phyloP scores from a whole-genome alignment of 2,888 invertebrate genomes.

The Chloroclystis v-ata region DNA sequence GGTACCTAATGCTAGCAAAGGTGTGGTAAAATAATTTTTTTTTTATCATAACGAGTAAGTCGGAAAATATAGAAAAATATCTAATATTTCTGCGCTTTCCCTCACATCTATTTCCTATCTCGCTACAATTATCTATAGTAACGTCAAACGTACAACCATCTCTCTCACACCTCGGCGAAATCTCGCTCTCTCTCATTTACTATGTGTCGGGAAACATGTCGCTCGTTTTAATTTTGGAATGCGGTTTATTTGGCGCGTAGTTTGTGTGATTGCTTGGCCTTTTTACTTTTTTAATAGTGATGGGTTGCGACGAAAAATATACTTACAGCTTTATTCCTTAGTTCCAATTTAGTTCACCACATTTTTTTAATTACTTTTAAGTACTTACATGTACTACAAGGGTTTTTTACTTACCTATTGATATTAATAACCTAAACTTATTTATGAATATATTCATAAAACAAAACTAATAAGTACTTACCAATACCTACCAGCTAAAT shows the following conservation, averaged over 20 bases:
- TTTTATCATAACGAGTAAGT: too few relatives aligned
- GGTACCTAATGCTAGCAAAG: too few relatives aligned
- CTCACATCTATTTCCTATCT: constrained; percentile 39
- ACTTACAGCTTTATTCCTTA: not conserved
- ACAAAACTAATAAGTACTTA: too few relatives aligned
- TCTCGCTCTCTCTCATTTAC: constrained; percentile 32
- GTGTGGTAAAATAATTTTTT: too few relatives aligned
- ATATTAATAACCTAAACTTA: too few relatives aligned
- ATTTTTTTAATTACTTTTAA: too few relatives aligned
- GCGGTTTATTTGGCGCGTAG: constrained; percentile 66
- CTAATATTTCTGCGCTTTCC: not conserved
- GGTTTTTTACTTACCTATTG: too few relatives aligned
- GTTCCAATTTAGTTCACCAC: too few relatives aligned
- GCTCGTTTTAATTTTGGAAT: constrained; percentile 74
- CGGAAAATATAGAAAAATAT: not conserved
- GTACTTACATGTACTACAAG: too few relatives aligned
- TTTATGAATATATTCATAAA: too few relatives aligned
- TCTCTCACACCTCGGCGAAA: constrained; percentile 39
- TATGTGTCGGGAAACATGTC: constrained; percentile 53
- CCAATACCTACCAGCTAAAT: too few relatives aligned
- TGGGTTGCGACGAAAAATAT: constrained; percentile 12
- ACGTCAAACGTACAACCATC: constrained; percentile 52
- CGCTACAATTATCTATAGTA: constrained; percentile 56
- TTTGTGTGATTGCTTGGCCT: constrained; percentile 50
- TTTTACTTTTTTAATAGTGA: constrained; percentile 36